Base-by-base conservation (phyloP, 2,113 vertebrate genomes). In the Tragulus kanchil region DNA sequence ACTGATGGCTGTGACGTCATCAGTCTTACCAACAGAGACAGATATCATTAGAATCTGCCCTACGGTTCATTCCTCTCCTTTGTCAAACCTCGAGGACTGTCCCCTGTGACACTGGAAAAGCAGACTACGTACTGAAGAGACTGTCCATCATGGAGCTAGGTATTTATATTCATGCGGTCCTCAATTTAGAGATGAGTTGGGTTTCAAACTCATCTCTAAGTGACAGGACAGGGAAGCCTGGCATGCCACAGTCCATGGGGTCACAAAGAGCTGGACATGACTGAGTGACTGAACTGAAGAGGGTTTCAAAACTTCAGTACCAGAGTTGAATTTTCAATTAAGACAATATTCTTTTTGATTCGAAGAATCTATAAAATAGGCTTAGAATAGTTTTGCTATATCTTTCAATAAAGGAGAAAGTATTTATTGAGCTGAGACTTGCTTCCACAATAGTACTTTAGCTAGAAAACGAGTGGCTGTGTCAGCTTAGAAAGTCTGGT, bases 401-500 rank as follows among this genome's bases (percentile, higher is more conserved):
- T 69, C 1, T 95, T 95, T 97, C 95, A 98, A 95, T 93, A 95
- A 97, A 96, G 96, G 91, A 89, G 58, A 28, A 98, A 97, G 78
- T 93, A 92, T 83, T 92, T 94, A 54, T 96, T 96, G 90, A 97
- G 26, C 85, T 85, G 17, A 87, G 95, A 94, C 94, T 90, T 97
- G 28, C 73, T 94, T 96, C 97, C 36, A 96, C 95, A 83, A 77
- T 90, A 96, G 89, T 67, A 77, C 42, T 62, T 90, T 75, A 95
- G 69, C 73, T 97, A 95, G 77, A 88, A 97, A 98, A 94, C 95
- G 97, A 94, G 97, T 25, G 87, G 97, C 96, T 98, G 96, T 93
- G 94, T 81, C 59, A 97, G 81, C 13, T 97, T 96, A 98, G 98
- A 98, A 98, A 98, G 98, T 98, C 98, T 98, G 93, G 42, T 65